These are phyloP conservation scores for Megaleporinus macrocephalus DNA, from an alignment of 2,113 vertebrate genomes.

Conservation along the genomic window DNA sequence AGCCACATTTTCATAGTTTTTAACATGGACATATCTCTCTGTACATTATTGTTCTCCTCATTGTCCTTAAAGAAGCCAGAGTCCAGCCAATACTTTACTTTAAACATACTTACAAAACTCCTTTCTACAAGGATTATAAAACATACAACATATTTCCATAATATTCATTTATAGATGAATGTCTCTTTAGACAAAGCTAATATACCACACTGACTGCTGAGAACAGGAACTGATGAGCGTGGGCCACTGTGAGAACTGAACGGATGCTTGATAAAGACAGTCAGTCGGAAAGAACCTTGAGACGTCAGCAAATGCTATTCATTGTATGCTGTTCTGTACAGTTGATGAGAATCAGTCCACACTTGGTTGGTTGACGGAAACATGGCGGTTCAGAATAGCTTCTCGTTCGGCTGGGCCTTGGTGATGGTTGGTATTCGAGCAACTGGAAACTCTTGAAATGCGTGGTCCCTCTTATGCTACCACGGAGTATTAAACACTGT, in stretches of 20 bases:
- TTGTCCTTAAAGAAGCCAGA: constrained; percentile 81
- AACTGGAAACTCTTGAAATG: background rate
- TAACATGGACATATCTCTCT: constrained; percentile 90
- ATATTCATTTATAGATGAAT: constrained; percentile 80
- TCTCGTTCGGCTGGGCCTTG: constrained; percentile 25
- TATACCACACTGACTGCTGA: constrained; percentile 69
- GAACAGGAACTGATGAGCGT: constrained; percentile 35
- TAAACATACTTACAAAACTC: constrained; percentile 98
- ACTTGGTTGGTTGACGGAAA: background rate
- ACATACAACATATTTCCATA: constrained; percentile 87
- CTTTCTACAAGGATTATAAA: constrained; percentile 95
- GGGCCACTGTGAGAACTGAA: constrained; percentile 24
- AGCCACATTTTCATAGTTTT: constrained; percentile 86
- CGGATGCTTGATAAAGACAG: constrained; percentile 14
- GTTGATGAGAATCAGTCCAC: background rate
- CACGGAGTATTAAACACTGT: background rate
- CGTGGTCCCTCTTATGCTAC: background rate
- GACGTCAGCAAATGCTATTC: background rate
- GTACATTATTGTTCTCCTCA: constrained; percentile 94
- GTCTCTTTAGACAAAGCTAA: constrained; percentile 61
- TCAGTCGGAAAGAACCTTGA: constrained; percentile 21
- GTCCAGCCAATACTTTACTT: constrained; percentile 87
- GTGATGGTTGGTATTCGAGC: background rate
- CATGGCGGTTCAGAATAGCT: background rate
- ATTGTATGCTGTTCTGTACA: constrained; percentile 3